phyloP scores from a whole-genome alignment of 2,113 vertebrate genomes.

The Tautogolabrus adspersus region DNA sequence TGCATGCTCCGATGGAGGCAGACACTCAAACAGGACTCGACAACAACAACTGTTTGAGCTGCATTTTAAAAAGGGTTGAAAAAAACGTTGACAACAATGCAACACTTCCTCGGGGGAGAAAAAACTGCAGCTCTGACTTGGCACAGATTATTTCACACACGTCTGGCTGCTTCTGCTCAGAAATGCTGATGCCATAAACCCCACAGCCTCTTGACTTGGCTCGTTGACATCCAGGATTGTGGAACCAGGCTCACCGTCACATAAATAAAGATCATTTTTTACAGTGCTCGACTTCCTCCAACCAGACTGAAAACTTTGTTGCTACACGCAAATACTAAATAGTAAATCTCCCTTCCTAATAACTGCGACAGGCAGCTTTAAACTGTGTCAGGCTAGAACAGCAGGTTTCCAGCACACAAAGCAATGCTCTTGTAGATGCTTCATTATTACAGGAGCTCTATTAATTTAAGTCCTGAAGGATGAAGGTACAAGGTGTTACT shows the following conservation, averaged over 20 bases:
- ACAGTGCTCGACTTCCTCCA: background rate
- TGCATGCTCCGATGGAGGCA: background rate
- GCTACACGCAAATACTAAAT: conserved; percentile 3
- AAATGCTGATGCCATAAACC: background rate
- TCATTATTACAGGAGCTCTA: conserved; percentile 8
- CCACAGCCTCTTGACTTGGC: background rate
- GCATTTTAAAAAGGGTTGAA: conserved; percentile 1
- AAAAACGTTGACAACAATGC: background rate
- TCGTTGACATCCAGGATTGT: background rate
- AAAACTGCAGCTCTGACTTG: background rate
- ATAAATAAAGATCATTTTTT: conserved; percentile 18
- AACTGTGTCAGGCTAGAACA: background rate
- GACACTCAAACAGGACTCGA: background rate
- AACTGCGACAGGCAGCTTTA: background rate
- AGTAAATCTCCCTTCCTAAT: background rate
- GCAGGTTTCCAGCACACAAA: background rate
- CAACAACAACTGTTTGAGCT: background rate
- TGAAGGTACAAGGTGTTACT: conserved; percentile 14
- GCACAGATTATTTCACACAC: conserved; percentile 8
- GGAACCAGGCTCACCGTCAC: background rate
- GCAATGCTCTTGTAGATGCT: background rate
- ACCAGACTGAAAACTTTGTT: background rate
- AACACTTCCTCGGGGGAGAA: background rate
- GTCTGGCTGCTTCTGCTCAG: conserved; percentile 1
- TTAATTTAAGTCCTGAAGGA: conserved; percentile 11